phyloP scores from a whole-genome alignment of 1,140 invertebrate species.

The Lordiphosa stackelbergi region DNA sequence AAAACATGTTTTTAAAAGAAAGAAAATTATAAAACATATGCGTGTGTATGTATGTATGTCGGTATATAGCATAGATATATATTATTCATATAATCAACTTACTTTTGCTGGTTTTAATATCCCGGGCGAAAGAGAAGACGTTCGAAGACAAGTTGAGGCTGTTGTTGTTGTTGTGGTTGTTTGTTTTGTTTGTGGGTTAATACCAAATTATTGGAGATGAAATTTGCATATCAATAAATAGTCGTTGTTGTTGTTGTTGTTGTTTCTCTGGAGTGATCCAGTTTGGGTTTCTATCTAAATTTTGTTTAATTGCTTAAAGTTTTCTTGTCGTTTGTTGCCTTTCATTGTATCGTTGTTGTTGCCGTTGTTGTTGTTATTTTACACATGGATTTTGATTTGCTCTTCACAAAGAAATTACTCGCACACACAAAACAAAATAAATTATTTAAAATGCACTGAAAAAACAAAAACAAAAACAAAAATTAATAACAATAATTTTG shows the following conservation, averaged over 20 bases:
- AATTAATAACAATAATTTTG: neutral
- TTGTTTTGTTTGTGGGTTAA: constrained; percentile 55
- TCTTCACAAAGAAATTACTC: constrained; percentile 10
- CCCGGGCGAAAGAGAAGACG: constrained; percentile 31
- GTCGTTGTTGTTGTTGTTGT: constrained; percentile 27
- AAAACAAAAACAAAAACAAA: constrained; percentile 28
- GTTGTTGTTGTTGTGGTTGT: constrained; percentile 36
- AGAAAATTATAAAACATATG: constrained; percentile 34
- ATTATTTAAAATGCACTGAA: constrained; percentile 8
- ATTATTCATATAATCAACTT: constrained; percentile 37
- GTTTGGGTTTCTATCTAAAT: constrained; percentile 38
- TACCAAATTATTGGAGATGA: constrained; percentile 65
- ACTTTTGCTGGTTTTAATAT: constrained; percentile 60
- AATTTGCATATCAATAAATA: constrained; percentile 68
- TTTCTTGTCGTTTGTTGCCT: constrained; percentile 47
- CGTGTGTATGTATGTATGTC: neutral
- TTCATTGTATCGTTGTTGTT: constrained; percentile 37
- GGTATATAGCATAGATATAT: constrained; percentile 1
- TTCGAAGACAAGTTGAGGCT: constrained; percentile 17
- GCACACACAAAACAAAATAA: constrained; percentile 4
- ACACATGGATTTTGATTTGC: constrained; percentile 21
- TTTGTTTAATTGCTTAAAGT: constrained; percentile 53
- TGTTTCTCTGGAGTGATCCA: constrained; percentile 15
- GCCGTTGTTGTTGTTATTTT: constrained; percentile 17
- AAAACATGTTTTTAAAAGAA: constrained; percentile 50